Evolutionary conservation across 2,888 invertebrate species (phyloP), one percentile per base, ranked within the genome.

Genomic region (Plutella xylostella): DNA sequence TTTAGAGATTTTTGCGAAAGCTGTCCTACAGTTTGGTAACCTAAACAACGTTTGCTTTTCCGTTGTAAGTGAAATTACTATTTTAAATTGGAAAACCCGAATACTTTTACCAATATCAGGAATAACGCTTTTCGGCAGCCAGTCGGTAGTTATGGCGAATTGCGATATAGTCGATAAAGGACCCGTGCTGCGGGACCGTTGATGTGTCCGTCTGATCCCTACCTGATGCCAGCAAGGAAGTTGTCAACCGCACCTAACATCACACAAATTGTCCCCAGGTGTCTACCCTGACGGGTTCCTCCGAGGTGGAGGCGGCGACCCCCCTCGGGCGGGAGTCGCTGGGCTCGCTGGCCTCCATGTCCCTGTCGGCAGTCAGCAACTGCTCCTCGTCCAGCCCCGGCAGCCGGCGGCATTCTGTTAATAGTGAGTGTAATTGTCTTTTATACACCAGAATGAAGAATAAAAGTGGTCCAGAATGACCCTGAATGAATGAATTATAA

Each of bases 261-360:
- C 25, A 7, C 25, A 5, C 9, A 25, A 25, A 25, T 25, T 25
- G 25, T 9, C 63, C 64, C 1, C 59, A 85, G 85, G 85, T 95
- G n/a, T 94, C 94, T 21, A 95, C 94, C 0, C 79, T 95, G 34
- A 94, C 94, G 3, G 94, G 92, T 2, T 93, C 93, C 0, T 93
- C 93, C 0, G 94, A 93, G 58, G 85, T 87, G 49, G 84, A 86
- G 44, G 76, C 73, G 48, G 78, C 68, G 30, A 78, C 66, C 18
- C 85, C 67, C 33, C 66, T 74, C 6, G 85, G 73, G 5, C 79
- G 86, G 28, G 89, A 89, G 45, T 87, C 88, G 30, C 83, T 89
- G 3, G 91, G 91, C 14, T 93, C 93, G 1, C 75, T 93, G 18
- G 90, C 92, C 63, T 91, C 92, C 1, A 91, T 91, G 85, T 90